Evolutionary conservation across 2,888 invertebrate genomes (phyloP), one percentile per base, ranked within the genome.

Genomic region (Acanthosepion pharaonis): DNA sequence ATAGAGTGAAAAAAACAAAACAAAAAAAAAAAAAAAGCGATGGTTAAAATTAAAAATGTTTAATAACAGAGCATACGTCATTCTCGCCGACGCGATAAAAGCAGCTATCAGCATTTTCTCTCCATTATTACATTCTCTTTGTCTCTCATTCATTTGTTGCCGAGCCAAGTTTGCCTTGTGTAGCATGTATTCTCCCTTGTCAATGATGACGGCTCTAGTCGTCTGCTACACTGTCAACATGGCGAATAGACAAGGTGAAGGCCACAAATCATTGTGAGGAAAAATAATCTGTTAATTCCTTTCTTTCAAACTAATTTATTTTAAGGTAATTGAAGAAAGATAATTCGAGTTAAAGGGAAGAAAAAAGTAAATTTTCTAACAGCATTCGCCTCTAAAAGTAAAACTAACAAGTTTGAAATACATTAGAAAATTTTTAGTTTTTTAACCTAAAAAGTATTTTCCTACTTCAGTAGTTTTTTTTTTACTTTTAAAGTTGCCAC

Each of bases 71-170:
- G n/a, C 78, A 78, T 78, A 78, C 78, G 78, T 78, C 78, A 78
- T 33, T 78, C 33, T 78, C 15, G 78, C 33, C 33, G 78, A 5
- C n/a, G 78, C n/a, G 78, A n/a, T n/a, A n/a, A 78, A n/a, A 78
- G 33, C 78, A 78, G 78, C 78, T n/a, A 78, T 78, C n/a, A 78
- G 33, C 15, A 11, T 78, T 78, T 78, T 78, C 18, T 78, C n/a
- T 78, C 78, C 78, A 18, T 33, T 78, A 33, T 33, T 11, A n/a
- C n/a, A 78, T n/a, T 78, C n/a, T 5, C 5, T 78, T 78, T 78
- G 78, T 78, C 78, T 78, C n/a, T 78, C 78, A 33, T 78, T 78
- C 59, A 59, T 59, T 78, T 78, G 78, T 78, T 78, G 78, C 78
- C n/a, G n/a, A 78, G 78, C 28, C n/a, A 25, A 78, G 28, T 78